Evolutionary conservation across 1,140 invertebrate genomes (phyloP).

Genomic region (Apis cerana): DNA sequence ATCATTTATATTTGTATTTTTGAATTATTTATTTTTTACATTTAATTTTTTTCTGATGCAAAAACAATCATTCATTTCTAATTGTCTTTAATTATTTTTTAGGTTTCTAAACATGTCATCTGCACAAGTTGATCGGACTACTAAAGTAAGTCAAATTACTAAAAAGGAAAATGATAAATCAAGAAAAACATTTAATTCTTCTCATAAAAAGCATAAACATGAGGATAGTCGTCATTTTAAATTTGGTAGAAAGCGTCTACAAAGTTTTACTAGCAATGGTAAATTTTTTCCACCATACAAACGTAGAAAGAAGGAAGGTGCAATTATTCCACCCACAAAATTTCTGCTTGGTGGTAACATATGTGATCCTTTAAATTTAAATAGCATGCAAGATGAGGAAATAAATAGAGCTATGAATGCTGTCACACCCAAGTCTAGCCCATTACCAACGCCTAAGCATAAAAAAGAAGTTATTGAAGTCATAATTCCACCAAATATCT

Average conservation of each 20-base stretch:
- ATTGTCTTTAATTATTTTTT: background rate
- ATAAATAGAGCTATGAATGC: constrained; percentile 92
- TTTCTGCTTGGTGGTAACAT: constrained; percentile 97
- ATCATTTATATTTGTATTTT: background rate
- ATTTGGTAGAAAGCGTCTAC: constrained; percentile 80
- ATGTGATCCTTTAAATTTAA: constrained; percentile 96
- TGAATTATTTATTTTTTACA: background rate
- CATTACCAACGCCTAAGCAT: constrained; percentile 91
- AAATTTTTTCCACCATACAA: constrained; percentile 83
- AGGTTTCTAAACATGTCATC: constrained; percentile 69
- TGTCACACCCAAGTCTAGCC: constrained; percentile 93
- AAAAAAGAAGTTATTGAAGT: constrained; percentile 93
- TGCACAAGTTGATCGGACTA: constrained; percentile 71
- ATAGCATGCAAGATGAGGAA: constrained; percentile 94
- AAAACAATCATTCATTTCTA: background rate
- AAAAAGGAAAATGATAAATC: constrained; percentile 77
- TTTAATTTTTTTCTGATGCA: background rate
- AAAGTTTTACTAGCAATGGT: constrained; percentile 80
- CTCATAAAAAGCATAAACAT: constrained; percentile 78
- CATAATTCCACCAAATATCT: constrained; percentile 95
- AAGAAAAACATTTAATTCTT: constrained; percentile 67
- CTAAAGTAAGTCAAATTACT: constrained; percentile 65
- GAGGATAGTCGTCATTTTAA: constrained; percentile 79
- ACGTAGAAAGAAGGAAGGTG: constrained; percentile 86
- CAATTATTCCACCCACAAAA: constrained; percentile 91